These are phyloP conservation scores for Tangara arthus DNA, from an alignment of 2,797 vertebrate genomes.

Conservation along the genomic window DNA sequence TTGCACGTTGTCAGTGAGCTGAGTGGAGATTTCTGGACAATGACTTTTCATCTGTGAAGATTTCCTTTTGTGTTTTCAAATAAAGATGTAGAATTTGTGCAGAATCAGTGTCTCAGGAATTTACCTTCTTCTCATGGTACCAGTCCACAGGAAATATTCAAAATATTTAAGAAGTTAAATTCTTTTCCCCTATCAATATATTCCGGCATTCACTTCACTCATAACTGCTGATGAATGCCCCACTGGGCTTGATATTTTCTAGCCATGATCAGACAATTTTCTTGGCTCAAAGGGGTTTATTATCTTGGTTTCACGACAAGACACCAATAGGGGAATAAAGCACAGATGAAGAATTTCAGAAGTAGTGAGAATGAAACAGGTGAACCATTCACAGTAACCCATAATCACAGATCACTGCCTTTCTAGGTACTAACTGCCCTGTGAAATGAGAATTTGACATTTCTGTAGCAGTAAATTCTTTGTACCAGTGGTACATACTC, in stretches of 20 bases:
- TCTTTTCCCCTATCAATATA: background rate
- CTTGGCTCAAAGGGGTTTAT: background rate
- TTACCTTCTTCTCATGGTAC: background rate
- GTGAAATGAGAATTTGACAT: conserved; percentile 1
- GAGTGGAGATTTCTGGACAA: background rate
- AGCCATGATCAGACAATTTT: background rate
- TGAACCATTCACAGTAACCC: background rate
- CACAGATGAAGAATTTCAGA: background rate
- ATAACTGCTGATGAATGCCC: background rate
- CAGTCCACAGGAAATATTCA: background rate
- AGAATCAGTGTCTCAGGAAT: background rate
- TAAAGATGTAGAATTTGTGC: background rate
- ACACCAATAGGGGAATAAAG: background rate
- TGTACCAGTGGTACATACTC: background rate
- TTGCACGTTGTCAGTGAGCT: background rate
- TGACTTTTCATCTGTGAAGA: background rate
- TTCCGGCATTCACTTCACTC: background rate
- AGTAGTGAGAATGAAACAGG: background rate
- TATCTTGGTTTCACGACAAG: background rate
- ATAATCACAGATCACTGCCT: background rate
- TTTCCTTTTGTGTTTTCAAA: background rate
- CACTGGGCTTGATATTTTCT: background rate
- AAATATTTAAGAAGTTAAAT: background rate
- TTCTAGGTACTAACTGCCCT: background rate
- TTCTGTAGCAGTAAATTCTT: background rate